phyloP scores from a whole-genome alignment of 2,113 vertebrate genomes.

The Sylvietta virens region DNA sequence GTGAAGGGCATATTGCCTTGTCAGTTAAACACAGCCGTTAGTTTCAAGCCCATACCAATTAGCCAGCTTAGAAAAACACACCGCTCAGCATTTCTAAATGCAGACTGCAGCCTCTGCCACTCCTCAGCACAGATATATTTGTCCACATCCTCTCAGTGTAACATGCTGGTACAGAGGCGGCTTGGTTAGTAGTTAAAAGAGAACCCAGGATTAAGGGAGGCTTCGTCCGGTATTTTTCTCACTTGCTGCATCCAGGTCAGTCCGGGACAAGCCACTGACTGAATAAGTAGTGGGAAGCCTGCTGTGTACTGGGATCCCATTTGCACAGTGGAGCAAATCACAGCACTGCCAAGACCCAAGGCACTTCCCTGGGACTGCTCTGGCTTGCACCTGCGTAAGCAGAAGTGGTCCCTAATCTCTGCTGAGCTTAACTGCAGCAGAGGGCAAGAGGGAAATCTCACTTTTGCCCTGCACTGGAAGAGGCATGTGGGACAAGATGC shows the following conservation, averaged over 20 bases:
- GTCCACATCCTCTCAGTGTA: constrained; percentile 27
- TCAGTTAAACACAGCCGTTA: constrained; percentile 37
- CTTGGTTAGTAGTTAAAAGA: not conserved
- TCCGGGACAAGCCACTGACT: constrained; percentile 26
- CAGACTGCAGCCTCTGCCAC: not conserved
- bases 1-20: constrained; percentile 50
- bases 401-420: not conserved
- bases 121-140: constrained; percentile 40
- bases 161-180: not conserved
- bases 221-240: not conserved
- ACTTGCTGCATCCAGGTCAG: constrained; percentile 45
- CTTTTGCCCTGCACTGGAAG: not conserved
- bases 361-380: not conserved
- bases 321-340: not conserved
- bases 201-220: not conserved
- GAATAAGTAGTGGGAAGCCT: not conserved
- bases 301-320: not conserved
- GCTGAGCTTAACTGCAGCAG: not conserved
- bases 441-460: not conserved
- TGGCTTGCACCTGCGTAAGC: not conserved
- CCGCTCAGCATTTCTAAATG: constrained; percentile 52
- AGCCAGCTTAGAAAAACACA: constrained; percentile 28
- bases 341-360: not conserved
- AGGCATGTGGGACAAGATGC: not conserved
- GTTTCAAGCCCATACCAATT: constrained; percentile 54